phyloP scores from a whole-genome alignment of 2,888 invertebrate species.

The Cyclophora punctaria region DNA sequence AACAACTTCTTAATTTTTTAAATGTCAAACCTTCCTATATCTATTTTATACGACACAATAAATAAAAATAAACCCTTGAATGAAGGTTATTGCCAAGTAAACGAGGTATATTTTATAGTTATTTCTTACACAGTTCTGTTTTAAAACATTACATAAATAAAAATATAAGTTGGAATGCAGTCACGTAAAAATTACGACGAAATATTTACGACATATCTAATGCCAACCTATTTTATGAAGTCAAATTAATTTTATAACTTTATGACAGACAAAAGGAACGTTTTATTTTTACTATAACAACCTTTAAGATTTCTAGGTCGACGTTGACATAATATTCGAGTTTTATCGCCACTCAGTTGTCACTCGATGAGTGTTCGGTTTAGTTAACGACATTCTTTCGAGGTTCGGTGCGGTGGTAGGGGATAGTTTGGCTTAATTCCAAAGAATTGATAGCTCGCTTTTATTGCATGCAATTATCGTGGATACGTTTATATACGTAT shows the following conservation, averaged over 20 bases:
- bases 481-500: constrained; percentile 2
- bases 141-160: neutral
- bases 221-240: constrained; percentile 6
- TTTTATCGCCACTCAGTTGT: constrained; percentile 14
- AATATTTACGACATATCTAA: constrained; percentile 1
- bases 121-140: too few relatives aligned
- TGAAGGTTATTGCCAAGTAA: too few relatives aligned
- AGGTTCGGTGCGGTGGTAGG: constrained; percentile 13
- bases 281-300: constrained; percentile 9
- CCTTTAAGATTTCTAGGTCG: constrained; percentile 13
- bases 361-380: constrained; percentile 8
- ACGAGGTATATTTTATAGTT: too few relatives aligned
- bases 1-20: too few relatives aligned
- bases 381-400: constrained; percentile 4
- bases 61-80: too few relatives aligned
- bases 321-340: constrained; percentile 10
- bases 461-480: constrained; percentile 23
- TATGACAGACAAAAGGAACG: constrained; percentile 11
- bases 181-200: neutral
- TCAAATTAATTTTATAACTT: constrained; percentile 11
- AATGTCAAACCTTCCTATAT: too few relatives aligned
- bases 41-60: too few relatives aligned
- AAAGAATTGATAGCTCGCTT: constrained; percentile 20
- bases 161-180: neutral
- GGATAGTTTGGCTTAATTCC: constrained; percentile 19